These are phyloP conservation scores for Mesitornis unicolor DNA, from an alignment of 2,113 vertebrate genomes.

Conservation along the genomic window DNA sequence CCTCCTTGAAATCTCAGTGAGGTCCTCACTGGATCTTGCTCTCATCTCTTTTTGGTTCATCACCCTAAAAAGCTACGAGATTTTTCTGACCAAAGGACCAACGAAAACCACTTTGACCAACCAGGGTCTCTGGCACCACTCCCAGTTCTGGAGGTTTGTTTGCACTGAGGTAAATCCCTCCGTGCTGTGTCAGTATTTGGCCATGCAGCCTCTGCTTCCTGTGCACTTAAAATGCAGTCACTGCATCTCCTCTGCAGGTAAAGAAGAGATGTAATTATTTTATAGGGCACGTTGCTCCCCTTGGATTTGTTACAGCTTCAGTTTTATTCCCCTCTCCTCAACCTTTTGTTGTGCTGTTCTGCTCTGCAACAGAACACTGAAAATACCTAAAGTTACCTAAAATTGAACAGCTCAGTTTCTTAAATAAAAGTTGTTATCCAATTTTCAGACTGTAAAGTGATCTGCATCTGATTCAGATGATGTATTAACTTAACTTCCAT, in stretches of 20 bases:
- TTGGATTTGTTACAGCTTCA: background rate
- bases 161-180: background rate
- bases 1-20: background rate
- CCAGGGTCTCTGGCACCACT: background rate
- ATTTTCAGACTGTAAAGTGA: background rate
- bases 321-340: background rate
- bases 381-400: background rate
- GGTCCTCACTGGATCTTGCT: background rate
- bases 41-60: background rate
- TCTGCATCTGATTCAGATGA: background rate
- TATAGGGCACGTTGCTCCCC: background rate
- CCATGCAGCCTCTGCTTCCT: background rate
- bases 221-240: background rate
- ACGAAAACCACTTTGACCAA: background rate
- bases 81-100: background rate
- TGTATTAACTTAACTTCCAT: background rate
- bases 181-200: background rate
- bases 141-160: background rate
- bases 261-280: background rate
- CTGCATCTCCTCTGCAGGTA: background rate
- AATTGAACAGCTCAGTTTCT: background rate
- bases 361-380: background rate
- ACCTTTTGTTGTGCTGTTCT: background rate
- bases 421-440: background rate
- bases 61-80: background rate